Evolutionary conservation across 2,797 vertebrate species (phyloP), one percentile per base, ranked within the genome.

Genomic region (Takifugu rubripes): DNA sequence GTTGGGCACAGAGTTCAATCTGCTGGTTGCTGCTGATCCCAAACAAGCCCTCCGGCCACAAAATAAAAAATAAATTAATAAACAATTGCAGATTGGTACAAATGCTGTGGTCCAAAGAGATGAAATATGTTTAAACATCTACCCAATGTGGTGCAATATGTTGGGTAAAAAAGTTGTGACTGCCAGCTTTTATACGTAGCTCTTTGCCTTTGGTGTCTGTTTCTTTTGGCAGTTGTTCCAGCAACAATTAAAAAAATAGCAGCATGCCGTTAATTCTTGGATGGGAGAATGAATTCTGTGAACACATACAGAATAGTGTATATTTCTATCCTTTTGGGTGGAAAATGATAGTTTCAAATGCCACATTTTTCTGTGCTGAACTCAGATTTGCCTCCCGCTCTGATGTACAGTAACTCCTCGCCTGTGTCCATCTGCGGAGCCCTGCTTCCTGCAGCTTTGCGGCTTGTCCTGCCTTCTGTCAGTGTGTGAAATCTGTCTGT

Each of bases 401-500:
- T 55, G 6, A 17, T 31, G 55, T 54, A 54, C 5, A 3, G 12
- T 54, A 47, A 66, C 68, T 57, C 61, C 27, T 71, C 61, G 63
- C 57, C 53, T 1, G 24, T 59, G 26, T 61, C 78, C 75, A 64
- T 77, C 68, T 79, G 82, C 3, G 29, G 51, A 27, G 45, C 54
- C 31, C 31, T 33, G 31, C 31, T 33, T 33, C 31, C 31, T 33
- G 72, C 62, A 56, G 75, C 64, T 69, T 66, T 49, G 60, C 69
- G 56, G 58, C 56, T 66, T 65, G 62, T 70, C 54, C 72, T 52
- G 73, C 71, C 76, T 74, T 74, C 76, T 76, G 78, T 78, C 62
- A 61, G 68, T 75, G 80, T 78, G 68, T 63, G 70, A 81, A 81
- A 78, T 78, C 45, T 25, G 49, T 61, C 67, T 72, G 72, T 63